Evolutionary conservation across 2,888 invertebrate genomes (phyloP).

Genomic region (Panopea generosa): DNA sequence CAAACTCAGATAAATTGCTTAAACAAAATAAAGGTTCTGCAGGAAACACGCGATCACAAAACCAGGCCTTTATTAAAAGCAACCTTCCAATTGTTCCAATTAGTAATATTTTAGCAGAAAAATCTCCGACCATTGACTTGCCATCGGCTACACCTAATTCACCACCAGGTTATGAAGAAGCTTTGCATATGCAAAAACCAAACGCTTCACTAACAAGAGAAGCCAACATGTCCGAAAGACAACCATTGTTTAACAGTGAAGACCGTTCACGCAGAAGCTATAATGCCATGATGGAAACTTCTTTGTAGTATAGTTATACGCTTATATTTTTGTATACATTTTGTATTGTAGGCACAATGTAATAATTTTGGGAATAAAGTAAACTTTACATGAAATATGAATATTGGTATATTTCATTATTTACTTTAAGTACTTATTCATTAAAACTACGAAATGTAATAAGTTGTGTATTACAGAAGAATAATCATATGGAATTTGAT

Average conservation of each 20-base stretch:
- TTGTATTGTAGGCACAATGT: too few relatives aligned
- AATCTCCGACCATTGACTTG: conserved; percentile 7
- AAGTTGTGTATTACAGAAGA: too few relatives aligned
- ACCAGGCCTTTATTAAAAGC: conserved; percentile 28
- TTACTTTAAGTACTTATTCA: too few relatives aligned
- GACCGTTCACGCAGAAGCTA: conserved; percentile 6
- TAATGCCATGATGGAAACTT: conserved; percentile 58
- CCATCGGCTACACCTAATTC: conserved; percentile 44
- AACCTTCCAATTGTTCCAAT: conserved; percentile 52
- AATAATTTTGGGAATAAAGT: too few relatives aligned
- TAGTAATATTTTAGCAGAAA: conserved; percentile 41
- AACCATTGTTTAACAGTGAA: neutral
- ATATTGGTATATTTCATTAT: too few relatives aligned
- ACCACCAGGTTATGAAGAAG: conserved; percentile 65
- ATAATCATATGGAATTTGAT: too few relatives aligned
- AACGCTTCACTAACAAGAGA: neutral
- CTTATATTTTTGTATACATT: too few relatives aligned
- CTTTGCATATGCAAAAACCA: conserved; percentile 63
- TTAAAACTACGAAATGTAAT: too few relatives aligned
- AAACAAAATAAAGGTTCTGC: too few relatives aligned
- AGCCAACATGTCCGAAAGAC: conserved; percentile 21
- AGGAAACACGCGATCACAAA: neutral
- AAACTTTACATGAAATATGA: too few relatives aligned
- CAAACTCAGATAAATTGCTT: neutral
- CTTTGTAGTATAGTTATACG: conserved; percentile 22